Evolutionary conservation across 2,113 vertebrate species (phyloP).

Genomic region (Capreolus pygargus): DNA sequence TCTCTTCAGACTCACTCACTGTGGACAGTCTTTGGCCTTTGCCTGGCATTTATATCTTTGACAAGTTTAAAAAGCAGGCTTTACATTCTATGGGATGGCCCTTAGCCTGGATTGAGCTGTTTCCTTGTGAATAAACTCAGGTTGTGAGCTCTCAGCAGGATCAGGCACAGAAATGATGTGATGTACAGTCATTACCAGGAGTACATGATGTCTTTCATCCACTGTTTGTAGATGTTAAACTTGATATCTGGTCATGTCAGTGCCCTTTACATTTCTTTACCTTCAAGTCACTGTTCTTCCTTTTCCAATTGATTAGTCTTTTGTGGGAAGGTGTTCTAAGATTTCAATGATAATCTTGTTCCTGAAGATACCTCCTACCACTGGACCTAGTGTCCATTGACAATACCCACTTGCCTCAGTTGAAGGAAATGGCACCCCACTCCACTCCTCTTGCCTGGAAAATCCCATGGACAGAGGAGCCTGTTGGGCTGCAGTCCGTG

Average conservation of each 20-base stretch:
- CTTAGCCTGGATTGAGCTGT: background rate
- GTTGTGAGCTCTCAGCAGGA: background rate
- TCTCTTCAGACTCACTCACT: background rate
- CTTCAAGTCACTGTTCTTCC: background rate
- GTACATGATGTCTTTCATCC: rapidly evolving
- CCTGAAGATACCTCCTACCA: background rate
- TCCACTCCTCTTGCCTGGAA: background rate
- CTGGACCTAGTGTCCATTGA: background rate
- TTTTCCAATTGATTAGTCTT: background rate
- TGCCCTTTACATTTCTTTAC: background rate
- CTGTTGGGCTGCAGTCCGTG: background rate
- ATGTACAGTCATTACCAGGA: background rate
- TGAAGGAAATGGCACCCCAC: background rate
- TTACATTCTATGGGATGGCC: background rate
- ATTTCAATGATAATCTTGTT: background rate
- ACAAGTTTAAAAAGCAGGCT: background rate
- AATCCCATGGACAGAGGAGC: background rate
- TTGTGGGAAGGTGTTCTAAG: background rate
- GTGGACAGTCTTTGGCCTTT: background rate
- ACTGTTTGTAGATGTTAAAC: background rate
- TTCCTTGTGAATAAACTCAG: background rate
- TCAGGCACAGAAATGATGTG: background rate
- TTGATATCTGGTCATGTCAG: background rate
- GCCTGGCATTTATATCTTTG: background rate
- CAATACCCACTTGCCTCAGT: background rate